Evolutionary conservation across 2,797 vertebrate genomes (phyloP).

Genomic region (Amphiprion clarkii): DNA sequence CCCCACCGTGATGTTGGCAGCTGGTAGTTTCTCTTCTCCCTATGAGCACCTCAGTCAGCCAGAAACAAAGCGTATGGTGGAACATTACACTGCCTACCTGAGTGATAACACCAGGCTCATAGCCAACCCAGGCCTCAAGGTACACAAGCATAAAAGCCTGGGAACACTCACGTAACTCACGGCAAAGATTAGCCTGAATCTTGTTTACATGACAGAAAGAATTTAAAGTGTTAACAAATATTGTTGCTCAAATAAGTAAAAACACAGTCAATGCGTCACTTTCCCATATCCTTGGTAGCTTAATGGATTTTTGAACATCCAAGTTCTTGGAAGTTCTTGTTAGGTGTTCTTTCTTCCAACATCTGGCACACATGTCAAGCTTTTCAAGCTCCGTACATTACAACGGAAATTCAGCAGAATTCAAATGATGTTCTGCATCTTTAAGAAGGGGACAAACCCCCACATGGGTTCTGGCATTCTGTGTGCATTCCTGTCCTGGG

Average conservation of each 20-base stretch:
- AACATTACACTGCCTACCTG: conserved; percentile 98
- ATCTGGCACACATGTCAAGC: no score
- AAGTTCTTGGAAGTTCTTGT: no score
- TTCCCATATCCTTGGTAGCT: neutral
- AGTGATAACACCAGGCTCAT: conserved; percentile 99
- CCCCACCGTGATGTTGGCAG: conserved; percentile 97
- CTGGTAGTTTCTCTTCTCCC: conserved; percentile 97
- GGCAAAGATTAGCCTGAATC: conserved; percentile 7
- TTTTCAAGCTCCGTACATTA: neutral
- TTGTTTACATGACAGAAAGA: conserved; percentile 53
- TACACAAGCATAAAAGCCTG: conserved; percentile 68
- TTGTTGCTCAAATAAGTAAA: neutral
- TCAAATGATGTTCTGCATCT: conserved; percentile 61
- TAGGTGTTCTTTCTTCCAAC: no score
- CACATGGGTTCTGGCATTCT: conserved; percentile 68
- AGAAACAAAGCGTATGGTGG: conserved; percentile 99
- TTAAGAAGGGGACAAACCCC: conserved; percentile 66
- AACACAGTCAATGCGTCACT: neutral
- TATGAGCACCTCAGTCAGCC: conserved; percentile 98
- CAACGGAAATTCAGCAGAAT: conserved; percentile 17
- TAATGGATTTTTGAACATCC: neutral
- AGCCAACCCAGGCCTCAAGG: conserved; percentile 98
- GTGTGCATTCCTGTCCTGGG: conserved; percentile 70
- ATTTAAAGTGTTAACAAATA: conserved; percentile 5
- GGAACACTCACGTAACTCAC: conserved; percentile 8